A percentile compares a stretch with the other conserved stretches of the same genome.
Evolutionary conservation across 2,888 invertebrate species (phyloP).

Genomic region (Stegana nigrithorax): DNA sequence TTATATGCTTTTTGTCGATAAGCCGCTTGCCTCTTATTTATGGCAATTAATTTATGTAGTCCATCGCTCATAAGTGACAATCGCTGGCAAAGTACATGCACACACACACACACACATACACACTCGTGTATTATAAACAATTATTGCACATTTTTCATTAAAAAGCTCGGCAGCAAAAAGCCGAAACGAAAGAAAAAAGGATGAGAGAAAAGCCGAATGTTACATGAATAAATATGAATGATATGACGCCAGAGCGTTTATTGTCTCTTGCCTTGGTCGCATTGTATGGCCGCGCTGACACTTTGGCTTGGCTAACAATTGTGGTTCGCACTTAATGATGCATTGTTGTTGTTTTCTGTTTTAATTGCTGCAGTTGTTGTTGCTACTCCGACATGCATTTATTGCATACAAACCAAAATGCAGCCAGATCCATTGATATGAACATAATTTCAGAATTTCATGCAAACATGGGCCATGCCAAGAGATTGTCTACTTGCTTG

Average conservation of each 20-base stretch:
- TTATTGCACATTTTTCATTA: no score
- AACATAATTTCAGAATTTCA: no score
- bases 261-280: neutral
- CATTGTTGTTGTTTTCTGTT: constrained; percentile 50
- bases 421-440: no score
- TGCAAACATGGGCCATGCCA: no score
- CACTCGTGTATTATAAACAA: neutral
- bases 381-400: neutral
- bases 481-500: no score
- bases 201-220: neutral
- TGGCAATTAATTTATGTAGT: constrained; percentile 41
- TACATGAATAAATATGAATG: neutral
- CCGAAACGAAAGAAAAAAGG: neutral
- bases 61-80: no score
- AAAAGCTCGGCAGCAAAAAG: neutral
- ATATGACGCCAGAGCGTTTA: neutral
- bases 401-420: no score
- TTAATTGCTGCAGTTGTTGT: constrained; percentile 42
- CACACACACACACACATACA: constrained; percentile 9
- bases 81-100: no score
- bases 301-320: no score
- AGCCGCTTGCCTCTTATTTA: no score
- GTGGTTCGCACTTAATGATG: constrained; percentile 46
- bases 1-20: no score
- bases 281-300: no score